Percentiles rank a stretch among this genome's conserved stretches.
These are phyloP conservation scores for Sepiola atlantica DNA, from an alignment of 2,888 invertebrate genomes.

Conservation along the genomic window DNA sequence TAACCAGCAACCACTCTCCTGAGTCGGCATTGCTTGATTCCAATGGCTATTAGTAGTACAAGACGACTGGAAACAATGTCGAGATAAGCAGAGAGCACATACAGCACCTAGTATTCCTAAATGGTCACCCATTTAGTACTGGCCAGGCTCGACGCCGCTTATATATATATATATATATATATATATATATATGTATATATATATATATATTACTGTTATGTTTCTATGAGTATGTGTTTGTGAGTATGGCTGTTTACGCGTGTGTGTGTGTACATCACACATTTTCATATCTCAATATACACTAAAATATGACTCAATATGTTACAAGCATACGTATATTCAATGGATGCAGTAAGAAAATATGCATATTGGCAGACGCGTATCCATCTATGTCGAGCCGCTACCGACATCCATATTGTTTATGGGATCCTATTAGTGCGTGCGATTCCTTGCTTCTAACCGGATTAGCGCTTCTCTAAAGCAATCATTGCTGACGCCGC, in stretches of 20 bases:
- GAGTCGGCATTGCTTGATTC: no score
- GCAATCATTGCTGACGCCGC: slow-evolving; percentile 4
- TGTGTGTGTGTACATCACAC: no score
- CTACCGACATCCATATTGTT: background rate
- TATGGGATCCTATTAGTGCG: background rate
- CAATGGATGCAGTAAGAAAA: background rate
- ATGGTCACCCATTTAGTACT: no score
- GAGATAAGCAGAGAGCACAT: no score
- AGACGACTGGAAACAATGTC: no score
- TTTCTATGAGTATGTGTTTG: background rate
- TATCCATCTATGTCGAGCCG: background rate
- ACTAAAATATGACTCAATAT: no score
- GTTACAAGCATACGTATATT: no score
- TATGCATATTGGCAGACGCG: background rate
- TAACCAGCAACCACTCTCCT: no score
- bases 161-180: background rate
- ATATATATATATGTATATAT: background rate
- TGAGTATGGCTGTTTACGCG: fast-evolving
- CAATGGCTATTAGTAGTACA: no score
- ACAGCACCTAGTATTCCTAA: no score
- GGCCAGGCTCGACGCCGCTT: no score
- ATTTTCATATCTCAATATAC: no score
- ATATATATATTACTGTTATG: background rate
- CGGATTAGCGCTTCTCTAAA: background rate
- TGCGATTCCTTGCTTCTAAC: background rate